phyloP scores from a whole-genome alignment of 2,113 vertebrate species.

The Otocyon megalotis region DNA sequence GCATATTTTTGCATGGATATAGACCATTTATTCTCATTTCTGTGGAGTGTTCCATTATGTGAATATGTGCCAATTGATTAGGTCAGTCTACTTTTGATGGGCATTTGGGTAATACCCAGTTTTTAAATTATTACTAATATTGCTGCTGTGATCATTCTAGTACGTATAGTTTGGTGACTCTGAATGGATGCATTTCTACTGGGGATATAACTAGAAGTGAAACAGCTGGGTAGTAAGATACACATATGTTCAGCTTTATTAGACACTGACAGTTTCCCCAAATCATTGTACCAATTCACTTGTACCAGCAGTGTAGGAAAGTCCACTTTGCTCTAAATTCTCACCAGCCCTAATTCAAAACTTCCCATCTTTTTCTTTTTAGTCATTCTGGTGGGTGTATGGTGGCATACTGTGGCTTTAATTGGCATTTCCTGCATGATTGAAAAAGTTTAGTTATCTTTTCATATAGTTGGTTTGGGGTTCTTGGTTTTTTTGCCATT shows the following conservation, averaged over 20 bases:
- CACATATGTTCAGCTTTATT: conserved; percentile 1
- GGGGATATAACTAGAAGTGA: not conserved
- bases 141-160: not conserved
- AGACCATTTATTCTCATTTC: not conserved
- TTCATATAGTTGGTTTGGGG: not conserved
- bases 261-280: not conserved
- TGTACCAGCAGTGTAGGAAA: not conserved
- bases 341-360: not conserved
- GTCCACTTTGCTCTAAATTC: not conserved
- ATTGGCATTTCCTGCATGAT: not conserved
- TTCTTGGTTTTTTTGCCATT: not conserved
- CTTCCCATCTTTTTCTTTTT: not conserved
- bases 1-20: not conserved
- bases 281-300: not conserved
- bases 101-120: not conserved
- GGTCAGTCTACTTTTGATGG: not conserved
- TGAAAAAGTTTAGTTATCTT: not conserved
- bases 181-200: not conserved
- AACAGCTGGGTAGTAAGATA: not conserved
- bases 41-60: not conserved
- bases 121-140: not conserved
- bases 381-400: not conserved
- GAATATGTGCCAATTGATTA: not conserved
- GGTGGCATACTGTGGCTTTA: not conserved
- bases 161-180: not conserved